Evolutionary conservation across 2,797 vertebrate species (phyloP).

Genomic region (Picus viridis): DNA sequence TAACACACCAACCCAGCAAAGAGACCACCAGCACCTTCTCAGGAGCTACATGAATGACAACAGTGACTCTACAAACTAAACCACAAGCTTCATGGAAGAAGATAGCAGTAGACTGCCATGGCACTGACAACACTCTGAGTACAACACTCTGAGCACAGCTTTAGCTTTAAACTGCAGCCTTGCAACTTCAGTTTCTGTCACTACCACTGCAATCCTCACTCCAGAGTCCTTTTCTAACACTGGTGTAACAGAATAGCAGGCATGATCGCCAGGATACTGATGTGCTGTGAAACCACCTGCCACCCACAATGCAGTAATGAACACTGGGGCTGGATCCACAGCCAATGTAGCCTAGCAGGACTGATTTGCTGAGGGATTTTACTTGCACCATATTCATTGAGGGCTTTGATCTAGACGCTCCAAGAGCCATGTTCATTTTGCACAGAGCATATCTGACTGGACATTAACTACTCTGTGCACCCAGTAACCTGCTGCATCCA

Average conservation of each 20-base stretch:
- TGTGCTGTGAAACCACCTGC: neutral
- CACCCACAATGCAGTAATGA: neutral
- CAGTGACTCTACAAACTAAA: neutral
- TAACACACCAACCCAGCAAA: constrained; percentile 12
- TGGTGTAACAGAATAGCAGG: neutral
- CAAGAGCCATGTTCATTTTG: accelerated
- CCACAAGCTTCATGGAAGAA: neutral
- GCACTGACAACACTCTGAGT: neutral
- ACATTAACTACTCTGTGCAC: neutral
- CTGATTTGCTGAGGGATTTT: neutral
- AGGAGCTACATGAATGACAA: constrained; percentile 19
- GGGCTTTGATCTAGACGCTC: neutral
- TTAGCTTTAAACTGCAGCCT: neutral
- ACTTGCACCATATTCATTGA: neutral
- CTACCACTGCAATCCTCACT: neutral
- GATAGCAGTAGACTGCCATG: neutral
- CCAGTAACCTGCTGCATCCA: neutral
- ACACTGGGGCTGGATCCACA: neutral
- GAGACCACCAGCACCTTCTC: constrained; percentile 2
- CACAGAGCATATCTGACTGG: neutral
- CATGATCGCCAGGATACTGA: neutral
- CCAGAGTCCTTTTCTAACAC: neutral
- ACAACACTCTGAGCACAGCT: neutral
- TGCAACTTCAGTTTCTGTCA: neutral
- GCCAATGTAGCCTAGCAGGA: neutral